phyloP scores from a whole-genome alignment of 35 echinoderm and acorn worm genomes.

The Ophiothrix spiculata region DNA sequence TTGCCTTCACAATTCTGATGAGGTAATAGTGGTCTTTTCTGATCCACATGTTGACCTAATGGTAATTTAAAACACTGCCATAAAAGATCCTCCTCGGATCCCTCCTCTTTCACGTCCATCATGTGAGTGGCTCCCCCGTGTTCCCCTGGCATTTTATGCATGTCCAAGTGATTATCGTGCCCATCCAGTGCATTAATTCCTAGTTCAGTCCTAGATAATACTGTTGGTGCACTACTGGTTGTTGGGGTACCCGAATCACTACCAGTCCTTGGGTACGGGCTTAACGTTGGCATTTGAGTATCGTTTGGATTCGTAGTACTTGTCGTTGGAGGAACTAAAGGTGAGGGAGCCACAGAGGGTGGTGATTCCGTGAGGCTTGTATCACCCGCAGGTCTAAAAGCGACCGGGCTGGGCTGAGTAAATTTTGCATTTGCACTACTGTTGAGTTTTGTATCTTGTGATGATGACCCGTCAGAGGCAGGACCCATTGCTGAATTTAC shows the following conservation, averaged over 20 bases:
- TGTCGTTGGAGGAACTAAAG: constrained; percentile 71
- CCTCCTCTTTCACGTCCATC: constrained; percentile 41
- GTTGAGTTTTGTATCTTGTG: neutral
- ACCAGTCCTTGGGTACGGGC: constrained; percentile 79
- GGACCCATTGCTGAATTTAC: constrained; percentile 12
- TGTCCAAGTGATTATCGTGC: constrained; percentile 15
- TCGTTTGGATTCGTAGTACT: constrained; percentile 58
- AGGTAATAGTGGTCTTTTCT: constrained; percentile 85
- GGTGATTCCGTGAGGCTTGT: constrained; percentile 78
- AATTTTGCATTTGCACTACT: constrained; percentile 47
- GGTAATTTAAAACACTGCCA: constrained; percentile 91
- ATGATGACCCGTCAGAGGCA: neutral
- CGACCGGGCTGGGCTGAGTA: constrained; percentile 76
- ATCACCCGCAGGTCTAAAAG: constrained; percentile 73
- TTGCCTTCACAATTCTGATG: constrained; percentile 49
- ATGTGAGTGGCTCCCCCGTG: neutral
- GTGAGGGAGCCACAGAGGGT: constrained; percentile 80
- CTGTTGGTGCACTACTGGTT: constrained; percentile 29
- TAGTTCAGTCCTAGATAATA: constrained; percentile 12
- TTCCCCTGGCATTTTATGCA: neutral
- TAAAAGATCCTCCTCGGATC: constrained; percentile 74
- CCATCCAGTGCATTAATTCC: neutral
- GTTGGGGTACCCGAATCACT: constrained; percentile 66
- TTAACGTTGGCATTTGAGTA: constrained; percentile 87
- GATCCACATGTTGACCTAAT: constrained; percentile 42